These are phyloP conservation scores for Myiagra hebetior DNA, from an alignment of 2,113 vertebrate genomes.

Conservation along the genomic window DNA sequence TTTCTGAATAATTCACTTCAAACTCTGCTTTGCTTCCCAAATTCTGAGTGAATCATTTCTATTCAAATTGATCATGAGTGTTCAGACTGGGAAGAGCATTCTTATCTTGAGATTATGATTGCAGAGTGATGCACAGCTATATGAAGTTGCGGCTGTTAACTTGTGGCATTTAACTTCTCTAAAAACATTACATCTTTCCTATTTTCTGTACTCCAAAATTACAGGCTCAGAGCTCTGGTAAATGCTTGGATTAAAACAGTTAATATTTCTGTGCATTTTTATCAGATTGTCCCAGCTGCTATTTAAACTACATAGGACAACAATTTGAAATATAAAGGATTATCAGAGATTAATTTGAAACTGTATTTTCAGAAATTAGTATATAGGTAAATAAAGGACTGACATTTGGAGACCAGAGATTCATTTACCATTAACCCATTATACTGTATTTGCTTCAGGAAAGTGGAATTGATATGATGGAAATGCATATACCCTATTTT, in stretches of 20 bases:
- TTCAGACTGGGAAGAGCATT: not conserved
- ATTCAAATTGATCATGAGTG: conserved; percentile 20
- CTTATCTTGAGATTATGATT: not conserved
- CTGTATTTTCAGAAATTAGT: not conserved
- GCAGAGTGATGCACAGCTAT: not conserved
- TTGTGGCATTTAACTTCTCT: not conserved
- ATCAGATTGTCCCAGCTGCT: not conserved
- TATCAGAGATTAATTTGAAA: not conserved
- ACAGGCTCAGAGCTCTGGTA: not conserved
- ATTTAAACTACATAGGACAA: not conserved
- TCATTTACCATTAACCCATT: not conserved
- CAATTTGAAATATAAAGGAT: not conserved
- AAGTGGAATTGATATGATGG: not conserved
- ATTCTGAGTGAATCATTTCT: conserved; percentile 22
- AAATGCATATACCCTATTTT: not conserved
- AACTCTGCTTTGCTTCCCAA: not conserved
- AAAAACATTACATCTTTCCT: not conserved
- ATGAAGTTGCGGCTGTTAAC: conserved; percentile 12
- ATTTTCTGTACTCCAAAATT: not conserved
- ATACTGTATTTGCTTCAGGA: not conserved
- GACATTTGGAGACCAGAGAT: not conserved
- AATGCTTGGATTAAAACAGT: conserved; percentile 10
- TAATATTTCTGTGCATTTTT: conserved; percentile 22
- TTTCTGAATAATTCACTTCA: conserved; percentile 39
- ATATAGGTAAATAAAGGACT: not conserved